Conservation (phyloP, 1,140 invertebrate species). For the Microplitis mediator region DNA sequence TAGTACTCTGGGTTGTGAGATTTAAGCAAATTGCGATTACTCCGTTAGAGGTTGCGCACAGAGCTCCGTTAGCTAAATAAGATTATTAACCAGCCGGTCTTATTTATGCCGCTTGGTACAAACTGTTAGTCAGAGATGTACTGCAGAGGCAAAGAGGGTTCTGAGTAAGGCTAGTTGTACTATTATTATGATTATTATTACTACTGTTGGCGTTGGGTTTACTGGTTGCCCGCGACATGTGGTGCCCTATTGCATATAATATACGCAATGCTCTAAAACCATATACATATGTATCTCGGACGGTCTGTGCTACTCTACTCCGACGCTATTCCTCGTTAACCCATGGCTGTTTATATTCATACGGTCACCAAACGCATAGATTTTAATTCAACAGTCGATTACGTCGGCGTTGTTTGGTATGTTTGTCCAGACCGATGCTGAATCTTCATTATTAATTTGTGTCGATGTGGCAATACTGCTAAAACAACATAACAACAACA, state of each 20-base stretch:
- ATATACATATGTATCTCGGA: no score
- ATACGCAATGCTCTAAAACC: constrained; percentile 25
- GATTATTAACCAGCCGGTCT: constrained; percentile 54
- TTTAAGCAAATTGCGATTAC: constrained; percentile 56
- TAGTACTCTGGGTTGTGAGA: constrained; percentile 36
- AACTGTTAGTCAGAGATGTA: constrained; percentile 33
- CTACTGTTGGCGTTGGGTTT: background rate
- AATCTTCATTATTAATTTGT: constrained; percentile 32
- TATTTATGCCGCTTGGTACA: constrained; percentile 46
- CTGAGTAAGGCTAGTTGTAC: constrained; percentile 11
- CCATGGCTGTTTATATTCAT: constrained; percentile 33
- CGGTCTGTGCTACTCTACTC: background rate
- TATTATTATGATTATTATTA: background rate
- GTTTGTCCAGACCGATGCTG: background rate
- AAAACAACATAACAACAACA: no score
- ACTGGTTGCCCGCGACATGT: no score
- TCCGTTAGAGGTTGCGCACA: background rate
- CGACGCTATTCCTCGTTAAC: constrained; percentile 30
- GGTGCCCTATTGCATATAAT: background rate
- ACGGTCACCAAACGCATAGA: constrained; percentile 21
- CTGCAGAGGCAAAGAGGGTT: background rate
- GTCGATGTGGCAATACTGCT: background rate
- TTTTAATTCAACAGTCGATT: constrained; percentile 35
- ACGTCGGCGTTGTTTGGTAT: constrained; percentile 5
- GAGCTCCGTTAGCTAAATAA: constrained; percentile 48